Conservation (phyloP, 2,797 vertebrate genomes). For the Merluccius polli region DNA sequence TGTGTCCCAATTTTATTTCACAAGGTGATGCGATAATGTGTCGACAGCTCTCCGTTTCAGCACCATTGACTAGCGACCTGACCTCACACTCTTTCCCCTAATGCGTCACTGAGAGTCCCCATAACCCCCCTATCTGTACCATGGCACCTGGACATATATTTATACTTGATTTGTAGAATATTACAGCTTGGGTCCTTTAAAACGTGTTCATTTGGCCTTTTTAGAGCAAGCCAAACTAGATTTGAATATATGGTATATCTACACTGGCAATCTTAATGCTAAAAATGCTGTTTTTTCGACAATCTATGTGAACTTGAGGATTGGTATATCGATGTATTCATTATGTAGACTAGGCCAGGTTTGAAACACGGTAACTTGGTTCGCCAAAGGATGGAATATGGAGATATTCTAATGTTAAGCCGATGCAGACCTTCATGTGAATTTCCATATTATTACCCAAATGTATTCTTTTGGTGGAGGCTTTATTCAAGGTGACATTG, state of each 20-base stretch:
- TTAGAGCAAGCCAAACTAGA: not conserved
- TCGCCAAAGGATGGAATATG: constrained; percentile 52
- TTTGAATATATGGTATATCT: not conserved
- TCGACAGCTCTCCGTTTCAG: constrained; percentile 55
- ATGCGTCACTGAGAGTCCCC: constrained; percentile 28
- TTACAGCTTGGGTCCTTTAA: not conserved
- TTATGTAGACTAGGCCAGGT: not conserved
- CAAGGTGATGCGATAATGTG: constrained; percentile 53
- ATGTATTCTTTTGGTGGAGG: constrained; percentile 69
- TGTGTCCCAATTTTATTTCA: constrained; percentile 39
- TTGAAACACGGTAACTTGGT: constrained; percentile 21
- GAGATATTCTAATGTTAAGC: constrained; percentile 68
- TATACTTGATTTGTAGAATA: not conserved
- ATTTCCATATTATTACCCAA: constrained; percentile 78
- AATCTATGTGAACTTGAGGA: not conserved
- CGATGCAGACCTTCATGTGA: constrained; percentile 66
- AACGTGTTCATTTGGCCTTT: not conserved
- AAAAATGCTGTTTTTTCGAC: not conserved
- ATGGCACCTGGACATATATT: constrained; percentile 4
- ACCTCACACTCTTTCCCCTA: constrained; percentile 35
- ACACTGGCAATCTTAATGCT: not conserved
- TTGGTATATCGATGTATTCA: not conserved
- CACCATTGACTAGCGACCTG: constrained; percentile 36
- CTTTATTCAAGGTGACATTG: constrained; percentile 80
- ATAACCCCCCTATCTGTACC: constrained; percentile 35